A percentile compares a stretch with the other conserved stretches of the same genome.
phyloP scores from a whole-genome alignment of 2,888 invertebrate genomes.

The Orchestes rusci region DNA sequence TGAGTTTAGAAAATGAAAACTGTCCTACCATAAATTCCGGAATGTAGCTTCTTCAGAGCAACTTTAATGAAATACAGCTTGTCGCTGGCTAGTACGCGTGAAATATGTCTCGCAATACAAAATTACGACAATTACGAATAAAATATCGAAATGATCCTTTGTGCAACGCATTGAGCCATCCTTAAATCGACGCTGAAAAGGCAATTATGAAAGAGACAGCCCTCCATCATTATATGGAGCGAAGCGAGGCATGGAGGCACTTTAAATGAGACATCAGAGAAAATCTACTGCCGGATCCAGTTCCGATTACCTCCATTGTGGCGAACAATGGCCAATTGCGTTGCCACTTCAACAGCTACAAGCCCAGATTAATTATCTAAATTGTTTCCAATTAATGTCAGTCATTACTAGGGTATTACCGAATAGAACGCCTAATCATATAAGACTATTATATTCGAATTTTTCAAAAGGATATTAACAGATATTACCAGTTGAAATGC shows the following conservation, averaged over 20 bases:
- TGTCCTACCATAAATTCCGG: too few species aligned
- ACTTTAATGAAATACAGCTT: too few species aligned
- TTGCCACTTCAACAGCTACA: constrained; percentile 42
- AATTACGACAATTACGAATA: too few species aligned
- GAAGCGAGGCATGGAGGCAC: constrained; percentile 30
- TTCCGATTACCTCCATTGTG: constrained; percentile 46
- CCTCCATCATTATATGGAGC: constrained; percentile 32
- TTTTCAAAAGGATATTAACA: constrained; percentile 17
- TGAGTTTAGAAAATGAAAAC: too few species aligned
- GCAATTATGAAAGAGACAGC: constrained; percentile 36
- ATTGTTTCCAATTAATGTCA: constrained; percentile 50
- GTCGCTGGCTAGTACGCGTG: too few species aligned
- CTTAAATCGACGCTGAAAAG: constrained; percentile 35
- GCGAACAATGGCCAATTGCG: constrained; percentile 46
- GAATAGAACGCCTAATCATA: constrained; percentile 24
- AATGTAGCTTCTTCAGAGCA: too few species aligned
- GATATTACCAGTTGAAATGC: constrained; percentile 10
- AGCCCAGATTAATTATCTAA: constrained; percentile 47
- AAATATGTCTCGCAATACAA: too few species aligned
- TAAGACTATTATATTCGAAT: constrained; percentile 19
- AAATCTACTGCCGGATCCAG: constrained; percentile 41
- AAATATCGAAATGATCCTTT: constrained; percentile 20
- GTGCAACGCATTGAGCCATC: constrained; percentile 21
- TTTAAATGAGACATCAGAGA: constrained; percentile 37
- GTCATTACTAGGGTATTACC: constrained; percentile 39